Base-by-base conservation (phyloP, 2,888 invertebrate genomes). In the Hydropsyche betteni region DNA sequence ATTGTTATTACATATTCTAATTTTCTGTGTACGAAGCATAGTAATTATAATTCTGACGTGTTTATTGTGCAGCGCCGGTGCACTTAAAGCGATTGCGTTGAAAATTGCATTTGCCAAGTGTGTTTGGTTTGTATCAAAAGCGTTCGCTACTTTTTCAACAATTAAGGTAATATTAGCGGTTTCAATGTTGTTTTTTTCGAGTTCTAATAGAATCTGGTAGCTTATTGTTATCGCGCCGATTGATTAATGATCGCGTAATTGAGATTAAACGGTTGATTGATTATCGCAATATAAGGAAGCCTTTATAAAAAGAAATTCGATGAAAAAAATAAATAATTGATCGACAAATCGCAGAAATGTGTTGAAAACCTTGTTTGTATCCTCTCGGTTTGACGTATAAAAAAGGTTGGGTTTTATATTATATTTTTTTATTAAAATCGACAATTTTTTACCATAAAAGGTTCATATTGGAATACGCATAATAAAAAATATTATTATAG, bases 221-320 rank as follows among this genome's bases (percentile, higher is more conserved):
- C 55, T 55, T 33, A 61, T 61, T 61, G 61, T 64, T 33, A 12
- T 64, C 64, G 64, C 64, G 8, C 64, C 12, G 64, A 34, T 64
- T 64, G 64, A 64, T 64, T 64, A 64, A 64, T 64, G 64, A 64
- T 34, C 64, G 36, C n/a, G 34, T 64, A 36, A 64, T 64, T 36
- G 64, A 64, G 64, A 64, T 64, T 33, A 36, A 64, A 36, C 55
- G 14, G 10, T 55, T 55, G 55, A 55, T 55, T 55, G 55, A 55
- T 55, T n/a, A 16, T 55, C 16, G 44, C 10, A 44, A 44, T 44
- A 44, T 44, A 44, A 44, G 44, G 44, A 44, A 44, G 24, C 24
- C 24, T 44, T 44, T 44, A 6, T 44, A 44, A 44, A 44, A 44
- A 44, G 10, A 44, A 8, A 44, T 44, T 44, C 44, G 10, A 6